Evolutionary conservation across 2,888 invertebrate genomes (phyloP), one percentile per base, ranked within the genome.

Genomic region (Drosophila differens): DNA sequence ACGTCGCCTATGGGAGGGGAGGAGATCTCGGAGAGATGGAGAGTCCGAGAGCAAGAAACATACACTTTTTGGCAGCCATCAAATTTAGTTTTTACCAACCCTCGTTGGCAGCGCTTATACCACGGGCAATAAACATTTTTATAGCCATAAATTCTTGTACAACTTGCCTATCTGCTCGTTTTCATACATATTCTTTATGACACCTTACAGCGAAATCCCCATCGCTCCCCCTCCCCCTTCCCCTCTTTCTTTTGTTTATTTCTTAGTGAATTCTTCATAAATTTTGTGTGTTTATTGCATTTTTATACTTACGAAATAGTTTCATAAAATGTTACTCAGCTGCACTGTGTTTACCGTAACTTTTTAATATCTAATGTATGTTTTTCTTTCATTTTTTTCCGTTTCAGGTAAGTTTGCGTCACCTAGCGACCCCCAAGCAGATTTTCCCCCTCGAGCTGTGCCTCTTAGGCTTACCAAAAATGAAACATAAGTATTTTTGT

Each of bases 251-350:
- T 30, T 49, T 53, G 51, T 65, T 76, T 70, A 67, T 57, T 67
- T 60, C 82, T 74, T 78, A 70, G 70, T 68, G 82, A 88, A 86
- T 90, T 86, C 90, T 85, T 89, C 76, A 83, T 82, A 89, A 85
- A 90, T 90, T 77, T 86, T 76, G 70, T 86, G 79, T 83, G 76
- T 90, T 87, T 85, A 87, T 90, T 90, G 65, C 89, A 79, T 89
- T 88, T 90, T 60, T 68, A 72, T 82, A 76, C 79, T 79, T 74
- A 78, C 72, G 73, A 85, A 89, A 82, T 75, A 39, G 58, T 33
- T 70, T 75, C 39, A 14, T 41, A 55, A 54, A 71, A 39, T 73
- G 41, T 53, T 63, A 54, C 55, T 71, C 41, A 32, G 49, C 66
- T 59, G 22, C 44, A 70, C 59, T 72, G 70, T 83, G 55, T 59